Base-by-base conservation (phyloP, 53 echinoderm and acorn worm species). In the Apostichopus leukothele region DNA sequence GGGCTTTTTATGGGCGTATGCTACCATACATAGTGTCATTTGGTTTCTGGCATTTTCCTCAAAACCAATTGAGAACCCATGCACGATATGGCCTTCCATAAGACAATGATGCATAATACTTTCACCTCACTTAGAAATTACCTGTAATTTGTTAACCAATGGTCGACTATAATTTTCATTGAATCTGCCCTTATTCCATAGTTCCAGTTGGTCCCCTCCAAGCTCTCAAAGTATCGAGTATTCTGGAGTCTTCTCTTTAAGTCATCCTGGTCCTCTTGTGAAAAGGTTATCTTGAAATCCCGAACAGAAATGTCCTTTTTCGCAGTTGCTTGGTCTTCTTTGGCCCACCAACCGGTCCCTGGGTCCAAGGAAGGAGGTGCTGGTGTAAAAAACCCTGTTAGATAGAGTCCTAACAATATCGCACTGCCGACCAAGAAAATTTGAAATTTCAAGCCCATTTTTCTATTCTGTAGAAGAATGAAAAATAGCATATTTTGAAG, bases 261-360 rank as follows among this genome's bases (percentile, higher is more conserved):
- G 74, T 94, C 90, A 0, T 89, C 76, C 39, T 92, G 51, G 6
- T 74, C 89, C 52, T 91, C 60, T 20, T 91, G 54, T 0, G 89
- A 51, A 16, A 94, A 55, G 11, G 52, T 26, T 11, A 92, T 90
- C 60, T 92, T 79, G 73, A 94, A 92, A 10, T 74, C 13, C 9
- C 89, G 76, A 55, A 92, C 74, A 5, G 91, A 86, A 7, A 88
- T 87, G 10, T 94, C 92, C 54, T 90, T 92, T 63, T 90, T 83
- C 6, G 67, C 89, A 11, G 50, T 67, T 7, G 76, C 86, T 53
- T 71, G 85, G 13, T 92, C 92, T 73, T 91, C 92, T 83, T 88
- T 88, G 50, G 92, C 94, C 92, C 92, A 94, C 94, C 94, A 94
- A 4, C 94, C 94, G 20, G 92, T 92, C n/a, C 92, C 94, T n/a